Evolutionary conservation across 2,797 vertebrate genomes (phyloP).

Genomic region (Numenius phaeopus): DNA sequence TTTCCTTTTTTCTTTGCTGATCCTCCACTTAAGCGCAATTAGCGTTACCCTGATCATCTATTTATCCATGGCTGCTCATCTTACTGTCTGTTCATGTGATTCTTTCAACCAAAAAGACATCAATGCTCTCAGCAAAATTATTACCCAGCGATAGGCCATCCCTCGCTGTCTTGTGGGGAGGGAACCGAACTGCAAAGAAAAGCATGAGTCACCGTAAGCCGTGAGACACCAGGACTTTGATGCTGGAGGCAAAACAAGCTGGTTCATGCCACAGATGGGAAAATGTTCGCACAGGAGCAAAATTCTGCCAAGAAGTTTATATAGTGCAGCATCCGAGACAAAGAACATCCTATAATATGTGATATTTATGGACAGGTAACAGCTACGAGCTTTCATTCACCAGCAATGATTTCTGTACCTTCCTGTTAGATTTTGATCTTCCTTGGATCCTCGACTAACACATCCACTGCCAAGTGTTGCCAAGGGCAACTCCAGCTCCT

Average conservation of each 20-base stretch:
- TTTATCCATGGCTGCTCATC: neutral
- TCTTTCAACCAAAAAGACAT: conserved; percentile 22
- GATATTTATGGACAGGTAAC: neutral
- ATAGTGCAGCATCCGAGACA: neutral
- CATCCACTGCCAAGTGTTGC: neutral
- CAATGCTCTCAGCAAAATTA: neutral
- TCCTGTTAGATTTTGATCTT: neutral
- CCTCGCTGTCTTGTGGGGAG: neutral
- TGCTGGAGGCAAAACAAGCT: conserved; percentile 48
- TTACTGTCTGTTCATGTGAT: neutral
- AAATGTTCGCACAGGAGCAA: neutral
- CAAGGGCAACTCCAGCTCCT: neutral
- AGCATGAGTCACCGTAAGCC: conserved; percentile 19
- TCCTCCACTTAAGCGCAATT: neutral
- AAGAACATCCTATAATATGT: neutral
- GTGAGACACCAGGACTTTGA: conserved; percentile 15
- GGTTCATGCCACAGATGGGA: conserved; percentile 9
- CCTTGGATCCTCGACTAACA: neutral
- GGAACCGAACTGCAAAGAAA: neutral
- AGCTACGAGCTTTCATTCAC: neutral
- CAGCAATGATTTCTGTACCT: neutral
- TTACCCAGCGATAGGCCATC: neutral
- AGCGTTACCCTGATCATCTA: neutral
- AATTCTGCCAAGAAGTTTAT: conserved; percentile 3
- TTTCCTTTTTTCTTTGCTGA: neutral